These are phyloP conservation scores for Hyalella azteca DNA, from an alignment of 2,888 invertebrate genomes.

Conservation along the genomic window DNA sequence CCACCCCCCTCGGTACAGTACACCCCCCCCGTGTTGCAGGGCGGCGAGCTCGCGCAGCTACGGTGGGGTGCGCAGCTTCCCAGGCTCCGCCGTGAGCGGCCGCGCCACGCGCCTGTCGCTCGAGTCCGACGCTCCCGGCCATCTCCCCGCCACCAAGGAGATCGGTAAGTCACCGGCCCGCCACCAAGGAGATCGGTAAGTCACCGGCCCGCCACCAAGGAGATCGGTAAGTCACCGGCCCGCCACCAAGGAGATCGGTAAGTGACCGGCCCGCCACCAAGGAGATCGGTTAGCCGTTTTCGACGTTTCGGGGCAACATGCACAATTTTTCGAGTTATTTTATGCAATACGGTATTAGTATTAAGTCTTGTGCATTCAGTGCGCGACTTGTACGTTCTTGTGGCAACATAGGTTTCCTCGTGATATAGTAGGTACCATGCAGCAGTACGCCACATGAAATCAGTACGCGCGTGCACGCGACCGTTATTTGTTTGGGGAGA, in stretches of 20 bases:
- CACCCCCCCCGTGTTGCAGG: too few species aligned
- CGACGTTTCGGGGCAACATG: too few species aligned
- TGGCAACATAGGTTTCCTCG: too few species aligned
- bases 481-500: too few species aligned
- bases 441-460: too few species aligned
- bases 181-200: background rate
- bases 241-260: background rate
- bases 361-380: too few species aligned
- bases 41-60: slow-evolving; percentile 59
- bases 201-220: background rate
- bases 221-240: background rate
- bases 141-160: slow-evolving; percentile 54
- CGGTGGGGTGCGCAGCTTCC: slow-evolving; percentile 51
- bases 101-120: slow-evolving; percentile 52
- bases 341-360: too few species aligned
- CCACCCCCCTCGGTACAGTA: too few species aligned
- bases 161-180: slow-evolving; percentile 52
- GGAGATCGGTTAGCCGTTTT: background rate
- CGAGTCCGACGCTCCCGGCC: slow-evolving; percentile 50
- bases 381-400: too few species aligned
- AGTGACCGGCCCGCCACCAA: background rate
- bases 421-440: too few species aligned
- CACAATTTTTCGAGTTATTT: too few species aligned
- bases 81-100: slow-evolving; percentile 58
- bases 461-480: too few species aligned